These are phyloP conservation scores for Onychorhynchus coronatus DNA, from an alignment of 2,113 vertebrate genomes.

Conservation along the genomic window DNA sequence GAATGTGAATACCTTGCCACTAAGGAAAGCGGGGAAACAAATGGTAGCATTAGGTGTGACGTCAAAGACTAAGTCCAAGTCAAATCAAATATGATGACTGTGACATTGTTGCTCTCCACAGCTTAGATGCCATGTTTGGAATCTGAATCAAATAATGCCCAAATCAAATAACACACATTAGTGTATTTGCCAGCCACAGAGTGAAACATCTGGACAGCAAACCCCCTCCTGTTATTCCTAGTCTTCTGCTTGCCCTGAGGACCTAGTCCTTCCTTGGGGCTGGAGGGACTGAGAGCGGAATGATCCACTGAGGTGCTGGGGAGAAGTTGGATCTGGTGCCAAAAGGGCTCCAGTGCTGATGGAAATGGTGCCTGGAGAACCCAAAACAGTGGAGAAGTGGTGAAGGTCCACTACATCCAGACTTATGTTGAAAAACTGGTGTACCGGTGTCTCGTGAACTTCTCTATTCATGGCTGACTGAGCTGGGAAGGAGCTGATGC, in stretches of 20 bases:
- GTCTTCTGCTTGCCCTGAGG: not conserved
- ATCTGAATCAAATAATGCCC: not conserved
- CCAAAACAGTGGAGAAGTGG: not conserved
- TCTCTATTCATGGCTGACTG: not conserved
- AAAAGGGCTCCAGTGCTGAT: not conserved
- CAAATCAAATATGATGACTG: not conserved
- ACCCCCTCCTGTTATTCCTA: not conserved
- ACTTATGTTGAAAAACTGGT: not conserved
- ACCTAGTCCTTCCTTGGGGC: not conserved
- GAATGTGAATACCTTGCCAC: not conserved
- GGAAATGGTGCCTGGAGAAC: not conserved
- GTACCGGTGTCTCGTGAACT: not conserved
- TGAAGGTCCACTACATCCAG: not conserved
- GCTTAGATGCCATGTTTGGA: not conserved
- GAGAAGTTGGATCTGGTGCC: not conserved
- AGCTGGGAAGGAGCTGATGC: not conserved
- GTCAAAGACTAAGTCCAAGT: not conserved
- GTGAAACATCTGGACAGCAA: not conserved
- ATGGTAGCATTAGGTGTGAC: not conserved
- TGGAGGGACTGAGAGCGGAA: fast-evolving
- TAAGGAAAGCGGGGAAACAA: not conserved
- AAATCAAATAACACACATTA: not conserved
- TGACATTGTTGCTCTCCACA: not conserved
- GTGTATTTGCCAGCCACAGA: not conserved
- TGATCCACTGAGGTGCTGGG: not conserved